Evolutionary conservation across 1,140 invertebrate species (phyloP), one percentile per base, ranked within the genome.

Genomic region (Drosophila paulistorum): DNA sequence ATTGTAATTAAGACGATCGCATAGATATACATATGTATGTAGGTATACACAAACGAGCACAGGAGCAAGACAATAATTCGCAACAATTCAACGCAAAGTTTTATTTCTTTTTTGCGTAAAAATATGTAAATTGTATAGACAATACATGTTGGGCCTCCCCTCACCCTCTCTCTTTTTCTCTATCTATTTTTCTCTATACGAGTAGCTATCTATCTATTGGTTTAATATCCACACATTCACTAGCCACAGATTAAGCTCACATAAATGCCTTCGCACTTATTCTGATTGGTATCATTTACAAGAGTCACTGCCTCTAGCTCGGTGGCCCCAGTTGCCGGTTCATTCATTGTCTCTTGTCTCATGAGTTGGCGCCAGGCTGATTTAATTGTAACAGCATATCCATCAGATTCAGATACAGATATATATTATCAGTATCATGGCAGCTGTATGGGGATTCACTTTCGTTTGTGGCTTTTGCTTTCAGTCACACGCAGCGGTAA

Each of bases 211-310:
- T 10, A 10, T 37, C 35, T 10, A 11, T 37, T 37, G 35, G 35
- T 37, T 10, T 37, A 39, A 66, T 48, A 65, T n/a, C 30, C 37
- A 55, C 54, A 69, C 33, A 51, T 41, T 62, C 63, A 66, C 48
- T 37, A 26, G 41, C 35, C 67, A 59, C 30, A 59, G 71, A 13
- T 58, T 86, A 89, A 90, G 72, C 77, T 84, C 70, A 68, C 77
- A 68, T 89, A 84, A 89, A 71, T 84, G 83, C 84, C 84, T 89
- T 87, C 82, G 84, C 84, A 87, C 84, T 87, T 81, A 89, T 87
- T 87, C 84, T 89, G 84, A 87, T 87, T 87, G 84, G 68, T 83
- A 89, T 87, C 80, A 79, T 87, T 87, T 77, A 74, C 77, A 54
- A 65, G 13, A 63, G 71, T 45, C 63, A 42, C 48, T 39, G 67